phyloP scores from a whole-genome alignment of 2,888 invertebrate species.

The Esperia sulphurella region DNA sequence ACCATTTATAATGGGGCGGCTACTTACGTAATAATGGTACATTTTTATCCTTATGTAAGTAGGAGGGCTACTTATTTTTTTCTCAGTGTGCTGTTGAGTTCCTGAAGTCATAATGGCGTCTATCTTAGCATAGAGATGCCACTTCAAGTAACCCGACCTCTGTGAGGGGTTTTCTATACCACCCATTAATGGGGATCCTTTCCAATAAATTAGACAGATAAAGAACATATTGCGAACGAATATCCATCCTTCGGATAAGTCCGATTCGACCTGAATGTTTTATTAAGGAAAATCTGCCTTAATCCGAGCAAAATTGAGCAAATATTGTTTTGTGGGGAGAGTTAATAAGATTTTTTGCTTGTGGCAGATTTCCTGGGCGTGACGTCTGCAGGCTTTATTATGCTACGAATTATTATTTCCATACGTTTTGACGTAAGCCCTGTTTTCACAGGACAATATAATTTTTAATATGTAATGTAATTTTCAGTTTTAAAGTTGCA shows the following conservation, averaged over 20 bases:
- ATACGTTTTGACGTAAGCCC: no score
- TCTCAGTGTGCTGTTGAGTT: no score
- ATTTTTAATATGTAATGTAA: no score
- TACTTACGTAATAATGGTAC: no score
- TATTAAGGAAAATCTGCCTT: conserved; percentile 22
- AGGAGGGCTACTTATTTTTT: no score
- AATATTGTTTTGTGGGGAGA: conserved; percentile 14
- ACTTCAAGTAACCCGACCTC: conserved; percentile 15
- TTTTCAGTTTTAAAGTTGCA: no score
- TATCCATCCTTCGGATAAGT: conserved; percentile 16
- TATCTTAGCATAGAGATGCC: no score
- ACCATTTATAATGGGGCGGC: no score
- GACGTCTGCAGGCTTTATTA: not conserved
- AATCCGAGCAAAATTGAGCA: conserved; percentile 10
- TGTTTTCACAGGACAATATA: no score
- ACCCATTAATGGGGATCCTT: conserved; percentile 33
- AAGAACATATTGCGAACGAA: conserved; percentile 33
- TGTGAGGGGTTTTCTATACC: conserved; percentile 18
- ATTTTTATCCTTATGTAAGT: no score
- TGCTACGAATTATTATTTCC: not conserved
- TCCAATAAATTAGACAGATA: conserved; percentile 42
- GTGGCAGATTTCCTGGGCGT: not conserved
- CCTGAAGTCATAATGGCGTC: no score
- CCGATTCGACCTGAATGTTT: conserved; percentile 19
- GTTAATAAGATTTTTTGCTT: conserved; percentile 14